Evolutionary conservation across 2,797 vertebrate species (phyloP).

Genomic region (Echiichthys vipera): DNA sequence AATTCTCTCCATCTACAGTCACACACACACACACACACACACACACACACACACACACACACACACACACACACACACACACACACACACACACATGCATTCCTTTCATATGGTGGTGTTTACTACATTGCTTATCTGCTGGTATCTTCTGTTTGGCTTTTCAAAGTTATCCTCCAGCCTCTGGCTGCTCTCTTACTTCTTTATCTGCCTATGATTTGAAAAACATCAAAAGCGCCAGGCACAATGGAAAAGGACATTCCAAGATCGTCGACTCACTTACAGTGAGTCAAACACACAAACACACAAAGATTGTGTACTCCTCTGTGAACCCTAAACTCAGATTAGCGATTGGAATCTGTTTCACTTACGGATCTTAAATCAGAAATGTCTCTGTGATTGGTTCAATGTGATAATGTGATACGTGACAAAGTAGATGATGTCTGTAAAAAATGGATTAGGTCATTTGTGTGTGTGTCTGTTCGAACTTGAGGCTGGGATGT

Average conservation of each 20-base stretch:
- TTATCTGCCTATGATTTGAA: constrained; percentile 46
- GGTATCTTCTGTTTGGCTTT: constrained; percentile 4
- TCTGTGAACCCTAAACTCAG: constrained; percentile 1
- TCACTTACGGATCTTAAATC: constrained; percentile 6
- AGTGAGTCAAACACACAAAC: constrained; percentile 5
- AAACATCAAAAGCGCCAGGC: constrained; percentile 52
- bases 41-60: constrained; percentile 1
- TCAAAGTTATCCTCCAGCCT: constrained; percentile 15
- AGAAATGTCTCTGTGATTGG: not conserved
- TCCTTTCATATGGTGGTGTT: constrained; percentile 14
- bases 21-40: constrained; percentile 1
- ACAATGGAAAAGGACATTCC: constrained; percentile 47
- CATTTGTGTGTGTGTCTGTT: not conserved
- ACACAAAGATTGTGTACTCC: constrained; percentile 1
- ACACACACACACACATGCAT: constrained; percentile 1
- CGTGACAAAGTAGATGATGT: constrained; percentile 8
- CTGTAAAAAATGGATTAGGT: constrained; percentile 21
- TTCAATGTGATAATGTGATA: constrained; percentile 17
- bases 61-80: constrained; percentile 1
- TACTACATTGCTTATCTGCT: constrained; percentile 3
- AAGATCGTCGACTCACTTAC: constrained; percentile 41
- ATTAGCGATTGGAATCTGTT: constrained; percentile 22
- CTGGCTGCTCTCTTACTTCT: constrained; percentile 10
- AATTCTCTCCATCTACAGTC: not conserved
- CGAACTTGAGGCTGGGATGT: not conserved